These are phyloP conservation scores for Ictalurus furcatus DNA, from an alignment of 2,113 vertebrate genomes.

Conservation along the genomic window DNA sequence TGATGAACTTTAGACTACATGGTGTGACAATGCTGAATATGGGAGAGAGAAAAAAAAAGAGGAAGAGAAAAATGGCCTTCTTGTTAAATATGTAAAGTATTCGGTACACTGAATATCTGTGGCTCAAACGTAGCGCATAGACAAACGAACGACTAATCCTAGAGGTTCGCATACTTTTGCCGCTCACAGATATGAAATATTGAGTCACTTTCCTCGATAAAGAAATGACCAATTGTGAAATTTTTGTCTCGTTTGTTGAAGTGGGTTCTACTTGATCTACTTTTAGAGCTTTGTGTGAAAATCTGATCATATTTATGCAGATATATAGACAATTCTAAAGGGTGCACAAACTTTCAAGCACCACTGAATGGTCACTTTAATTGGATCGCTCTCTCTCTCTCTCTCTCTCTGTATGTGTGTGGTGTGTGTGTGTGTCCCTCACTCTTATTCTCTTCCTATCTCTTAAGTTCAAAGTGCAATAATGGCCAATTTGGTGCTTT, in stretches of 20 bases:
- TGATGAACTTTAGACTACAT: slow-evolving; percentile 50
- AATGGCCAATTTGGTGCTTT: background rate
- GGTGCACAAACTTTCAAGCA: too few species aligned
- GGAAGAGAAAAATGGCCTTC: background rate
- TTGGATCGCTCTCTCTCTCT: slow-evolving; percentile 27
- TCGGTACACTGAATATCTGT: background rate
- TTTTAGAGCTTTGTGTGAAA: too few species aligned
- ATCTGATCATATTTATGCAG: too few species aligned
- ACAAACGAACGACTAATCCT: too few species aligned
- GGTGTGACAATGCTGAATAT: slow-evolving; percentile 33
- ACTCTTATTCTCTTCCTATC: background rate
- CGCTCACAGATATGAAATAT: too few species aligned
- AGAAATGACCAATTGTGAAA: too few species aligned
- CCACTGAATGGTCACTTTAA: background rate
- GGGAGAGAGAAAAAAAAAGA: background rate
- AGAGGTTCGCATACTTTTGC: too few species aligned
- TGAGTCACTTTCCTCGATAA: too few species aligned
- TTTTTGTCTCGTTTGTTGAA: too few species aligned
- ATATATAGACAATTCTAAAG: too few species aligned
- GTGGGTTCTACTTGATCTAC: too few species aligned
- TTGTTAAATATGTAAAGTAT: background rate
- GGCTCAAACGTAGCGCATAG: background rate
- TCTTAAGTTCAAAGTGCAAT: background rate
- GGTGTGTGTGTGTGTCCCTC: background rate
- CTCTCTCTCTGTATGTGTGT: slow-evolving; percentile 27